Evolutionary conservation across 2,113 vertebrate genomes (phyloP).

Genomic region (Rhinolophus sinicus): DNA sequence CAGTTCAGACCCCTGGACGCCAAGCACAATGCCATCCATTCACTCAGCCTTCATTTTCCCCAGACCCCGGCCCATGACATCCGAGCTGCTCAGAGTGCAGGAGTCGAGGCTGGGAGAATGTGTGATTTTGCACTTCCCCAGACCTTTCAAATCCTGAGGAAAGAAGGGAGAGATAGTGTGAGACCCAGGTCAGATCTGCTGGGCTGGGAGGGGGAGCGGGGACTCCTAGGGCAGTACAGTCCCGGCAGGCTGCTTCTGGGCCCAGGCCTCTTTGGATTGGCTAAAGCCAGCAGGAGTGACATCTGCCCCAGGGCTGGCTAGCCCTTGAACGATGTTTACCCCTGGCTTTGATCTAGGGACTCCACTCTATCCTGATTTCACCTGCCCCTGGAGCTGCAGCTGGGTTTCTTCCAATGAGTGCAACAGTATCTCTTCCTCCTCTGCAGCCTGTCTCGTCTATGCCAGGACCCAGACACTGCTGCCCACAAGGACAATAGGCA

Average conservation of each 20-base stretch:
- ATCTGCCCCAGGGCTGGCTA: background rate
- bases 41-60: background rate
- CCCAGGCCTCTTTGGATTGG: background rate
- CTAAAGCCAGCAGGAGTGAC: no score
- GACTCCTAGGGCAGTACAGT: background rate
- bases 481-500: background rate
- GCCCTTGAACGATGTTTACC: background rate
- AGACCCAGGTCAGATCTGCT: background rate
- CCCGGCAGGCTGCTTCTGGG: background rate
- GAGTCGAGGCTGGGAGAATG: rapidly evolving
- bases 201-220: background rate
- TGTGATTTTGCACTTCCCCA: background rate
- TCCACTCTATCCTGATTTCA: background rate
- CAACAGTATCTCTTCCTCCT: background rate
- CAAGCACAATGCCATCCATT: rapidly evolving
- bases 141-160: background rate
- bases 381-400: background rate
- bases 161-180: background rate
- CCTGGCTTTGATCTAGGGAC: background rate
- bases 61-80: background rate
- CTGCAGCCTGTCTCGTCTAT: background rate
- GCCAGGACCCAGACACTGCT: background rate
- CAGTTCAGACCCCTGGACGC: background rate
- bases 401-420: background rate
- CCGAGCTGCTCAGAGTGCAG: background rate